Evolutionary conservation across 2,888 invertebrate species (phyloP), one percentile per base, ranked within the genome.

Genomic region (Altica lythri): DNA sequence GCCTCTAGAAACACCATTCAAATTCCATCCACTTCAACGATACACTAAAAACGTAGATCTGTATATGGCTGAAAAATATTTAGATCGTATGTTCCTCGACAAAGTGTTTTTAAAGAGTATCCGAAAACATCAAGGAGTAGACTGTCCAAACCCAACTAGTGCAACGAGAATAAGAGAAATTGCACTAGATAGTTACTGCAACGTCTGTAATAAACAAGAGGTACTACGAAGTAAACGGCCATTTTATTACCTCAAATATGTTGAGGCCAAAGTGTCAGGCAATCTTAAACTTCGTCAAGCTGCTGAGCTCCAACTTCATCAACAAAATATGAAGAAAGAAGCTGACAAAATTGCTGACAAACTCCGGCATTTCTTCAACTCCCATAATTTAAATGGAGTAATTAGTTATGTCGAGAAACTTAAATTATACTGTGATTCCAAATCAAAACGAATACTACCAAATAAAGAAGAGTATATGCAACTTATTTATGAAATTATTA

Each of bases 211-310:
- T 5, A 45, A 35, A 19, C 25, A 78, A 63, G 75, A 79, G 55
- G 66, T 78, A 5, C 60, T 80, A 2, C 70, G 80, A 17, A 73
- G 73, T 1, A 66, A 79, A 6, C 70, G 72, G 50, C 80, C 80
- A 0, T 72, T 79, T 38, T 81, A 80, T 61, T 73, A 73, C 32
- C 73, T 76, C 9, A 73, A 76, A 53, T 78, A 72, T 46, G 71
- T 72, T 51, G 74, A 75, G 55, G 67, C 67, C 0, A 69, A 62
- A 13, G 61, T 72, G 1, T 67, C 75, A 1, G 72, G 74, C 2
- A 68, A 70, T n/a, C 66, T 72, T 18, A 61, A 62, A 40, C 61
- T 57, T n/a, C 62, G 77, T 6, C 71, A 71, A 17, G 60, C 66
- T 29, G 69, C 74, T 16, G 73, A 72, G 53, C 62, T 71, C 38